Evolutionary conservation across 1,140 invertebrate genomes (phyloP).

Genomic region (Neodiprion fabricii): DNA sequence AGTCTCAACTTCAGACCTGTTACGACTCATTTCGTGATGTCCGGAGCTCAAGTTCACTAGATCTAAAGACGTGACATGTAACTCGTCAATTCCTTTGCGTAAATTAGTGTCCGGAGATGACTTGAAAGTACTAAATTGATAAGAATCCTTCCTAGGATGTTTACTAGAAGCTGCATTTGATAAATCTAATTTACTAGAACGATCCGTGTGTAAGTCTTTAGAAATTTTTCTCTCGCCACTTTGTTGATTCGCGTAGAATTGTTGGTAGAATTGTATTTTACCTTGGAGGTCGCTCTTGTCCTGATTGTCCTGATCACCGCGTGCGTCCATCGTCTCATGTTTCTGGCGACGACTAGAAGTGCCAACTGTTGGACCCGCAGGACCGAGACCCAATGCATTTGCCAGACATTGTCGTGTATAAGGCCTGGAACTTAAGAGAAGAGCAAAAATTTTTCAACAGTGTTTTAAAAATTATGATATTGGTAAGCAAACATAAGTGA

Average conservation of each 20-base stretch:
- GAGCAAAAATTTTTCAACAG: not conserved
- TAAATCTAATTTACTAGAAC: not conserved
- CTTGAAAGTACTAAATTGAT: constrained; percentile 52
- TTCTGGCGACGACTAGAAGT: constrained; percentile 47
- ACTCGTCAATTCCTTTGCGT: constrained; percentile 16
- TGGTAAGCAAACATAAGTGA: too few species aligned
- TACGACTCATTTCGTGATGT: constrained; percentile 31
- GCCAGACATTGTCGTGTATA: constrained; percentile 54
- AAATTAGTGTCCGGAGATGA: constrained; percentile 24
- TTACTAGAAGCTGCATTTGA: constrained; percentile 6
- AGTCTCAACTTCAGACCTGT: constrained; percentile 22
- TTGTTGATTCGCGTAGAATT: constrained; percentile 45
- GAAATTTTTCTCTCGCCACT: not conserved
- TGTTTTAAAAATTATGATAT: too few species aligned
- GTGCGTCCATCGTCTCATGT: constrained; percentile 44
- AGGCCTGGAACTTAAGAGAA: constrained; percentile 36
- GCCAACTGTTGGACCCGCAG: constrained; percentile 47
- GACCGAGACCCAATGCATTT: constrained; percentile 46
- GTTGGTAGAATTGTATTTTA: constrained; percentile 50
- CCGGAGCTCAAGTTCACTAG: constrained; percentile 36
- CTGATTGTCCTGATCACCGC: constrained; percentile 53
- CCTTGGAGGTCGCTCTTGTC: constrained; percentile 57
- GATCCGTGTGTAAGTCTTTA: not conserved
- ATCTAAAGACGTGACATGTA: constrained; percentile 33
- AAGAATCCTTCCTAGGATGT: constrained; percentile 22